Conservation (phyloP, 1,140 invertebrate species). For the Hermatobates lingyangjiaoensis region DNA sequence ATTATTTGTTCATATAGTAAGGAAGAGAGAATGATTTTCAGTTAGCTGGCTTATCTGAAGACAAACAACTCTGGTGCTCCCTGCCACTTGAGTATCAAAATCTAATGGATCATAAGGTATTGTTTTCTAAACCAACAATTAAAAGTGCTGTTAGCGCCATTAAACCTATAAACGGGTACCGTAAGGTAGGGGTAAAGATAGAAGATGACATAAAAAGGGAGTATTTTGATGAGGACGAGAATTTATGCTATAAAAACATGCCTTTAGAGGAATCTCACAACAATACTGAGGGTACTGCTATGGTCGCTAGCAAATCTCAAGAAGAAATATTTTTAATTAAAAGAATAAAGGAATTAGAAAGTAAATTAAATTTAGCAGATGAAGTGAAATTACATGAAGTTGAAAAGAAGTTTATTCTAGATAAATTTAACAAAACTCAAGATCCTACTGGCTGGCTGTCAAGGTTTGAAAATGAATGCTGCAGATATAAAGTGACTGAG, state of each 20-base stretch:
- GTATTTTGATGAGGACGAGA: not conserved
- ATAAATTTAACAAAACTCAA: slow-evolving; percentile 2
- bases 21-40: not conserved
- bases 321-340: slow-evolving; percentile 1
- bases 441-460: not conserved
- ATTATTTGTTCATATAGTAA: not conserved
- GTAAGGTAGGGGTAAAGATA: slow-evolving; percentile 1
- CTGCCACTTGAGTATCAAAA: slow-evolving; percentile 1
- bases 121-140: not conserved
- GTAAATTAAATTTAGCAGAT: not conserved
- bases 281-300: not conserved
- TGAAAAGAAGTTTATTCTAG: not conserved
- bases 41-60: slow-evolving; percentile 1
- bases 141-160: not conserved
- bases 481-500: not conserved
- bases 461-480: slow-evolving; percentile 1
- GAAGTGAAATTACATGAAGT: not conserved
- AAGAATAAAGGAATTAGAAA: not conserved
- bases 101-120: not conserved
- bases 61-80: not conserved
- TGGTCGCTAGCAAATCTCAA: not conserved
- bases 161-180: not conserved
- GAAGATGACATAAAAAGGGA: slow-evolving; percentile 1
- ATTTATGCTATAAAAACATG: slow-evolving; percentile 1
- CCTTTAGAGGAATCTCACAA: not conserved